Base-by-base conservation (phyloP, 2,797 vertebrate species). In the Hydrocynus forskahlii region DNA sequence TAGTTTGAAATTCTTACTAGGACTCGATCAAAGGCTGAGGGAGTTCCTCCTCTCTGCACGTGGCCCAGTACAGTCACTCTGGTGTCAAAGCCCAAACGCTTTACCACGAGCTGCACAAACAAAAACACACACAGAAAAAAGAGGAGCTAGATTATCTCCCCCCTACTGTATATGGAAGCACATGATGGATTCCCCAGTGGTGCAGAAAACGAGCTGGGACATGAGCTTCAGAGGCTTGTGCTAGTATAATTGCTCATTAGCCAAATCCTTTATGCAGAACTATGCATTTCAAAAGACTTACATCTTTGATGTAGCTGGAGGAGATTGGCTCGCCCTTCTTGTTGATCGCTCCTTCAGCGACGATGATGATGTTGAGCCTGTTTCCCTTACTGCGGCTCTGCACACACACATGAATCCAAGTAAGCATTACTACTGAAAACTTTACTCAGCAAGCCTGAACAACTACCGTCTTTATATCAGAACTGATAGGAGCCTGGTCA, bases 21-120 rank as follows among this genome's bases (percentile, higher is more conserved):
- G 38, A 93, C 89, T 69, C 92, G 92, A 92, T 97, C 98, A 0
- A 99, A 99, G 0, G 97, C 98, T 0, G 97, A 98, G 0, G 98
- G 98, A 0, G 95, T 97, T 85, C 98, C 97, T 73, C 97, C 97
- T 5, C 97, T 93, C 92, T 98, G 98, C 78, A 99, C 97, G 0
- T 99, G 98, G 48, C 98, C 98, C 1, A 99, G 95, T 6, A 99
- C 97, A 0, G 98, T 99, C 90, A 99, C 95, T 0, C 98, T 94
- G 0, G 97, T 99, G 88, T 99, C 98, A 0, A 97, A 99, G 38
- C 96, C 97, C 87, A 99, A 86, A 70, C 96, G 91, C 25, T 94
- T 83, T 14, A 96, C 92, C 83, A 99, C 96, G 89, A 99, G 91
- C 97, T 99, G 86, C 5, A 80, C 2, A 69, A 12, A 64, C 43